Percentiles rank a stretch among this genome's conserved stretches.
Conservation (phyloP, 2,888 invertebrate species). For the Caenorhabditis sp. region DNA sequence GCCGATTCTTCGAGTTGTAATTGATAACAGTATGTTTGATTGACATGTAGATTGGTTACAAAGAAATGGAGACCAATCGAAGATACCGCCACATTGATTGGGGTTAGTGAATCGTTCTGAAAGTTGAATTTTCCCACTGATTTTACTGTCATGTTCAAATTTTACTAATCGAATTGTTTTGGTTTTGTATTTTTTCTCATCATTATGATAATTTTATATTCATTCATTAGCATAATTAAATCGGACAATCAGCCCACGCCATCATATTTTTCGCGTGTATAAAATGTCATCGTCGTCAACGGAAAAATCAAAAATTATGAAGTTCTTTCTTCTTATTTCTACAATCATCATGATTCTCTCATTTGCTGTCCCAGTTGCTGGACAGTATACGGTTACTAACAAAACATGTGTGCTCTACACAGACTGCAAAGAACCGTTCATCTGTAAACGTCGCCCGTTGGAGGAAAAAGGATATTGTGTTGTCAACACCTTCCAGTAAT, state of each 20-base stretch:
- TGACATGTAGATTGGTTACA: constrained; percentile 23
- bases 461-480: neutral
- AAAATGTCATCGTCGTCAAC: too few relatives aligned
- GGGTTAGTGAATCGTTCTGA: constrained; percentile 25
- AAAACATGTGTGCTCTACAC: neutral
- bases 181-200: too few relatives aligned
- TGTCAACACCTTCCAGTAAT: neutral
- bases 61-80: constrained; percentile 49
- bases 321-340: too few relatives aligned
- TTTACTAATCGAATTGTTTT: too few relatives aligned
- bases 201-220: too few relatives aligned
- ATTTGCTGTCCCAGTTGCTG: too few relatives aligned
- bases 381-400: too few relatives aligned
- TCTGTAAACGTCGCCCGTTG: neutral
- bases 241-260: too few relatives aligned
- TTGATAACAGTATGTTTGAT: constrained; percentile 42
- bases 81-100: constrained; percentile 29
- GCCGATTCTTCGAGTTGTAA: constrained; percentile 55
- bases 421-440: neutral
- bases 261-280: too few relatives aligned
- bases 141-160: neutral
- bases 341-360: too few relatives aligned
- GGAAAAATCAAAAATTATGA: too few relatives aligned
- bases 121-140: neutral
- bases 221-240: too few relatives aligned